Evolutionary conservation across 2,113 vertebrate species (phyloP).

Genomic region (Cygnus buccinator): DNA sequence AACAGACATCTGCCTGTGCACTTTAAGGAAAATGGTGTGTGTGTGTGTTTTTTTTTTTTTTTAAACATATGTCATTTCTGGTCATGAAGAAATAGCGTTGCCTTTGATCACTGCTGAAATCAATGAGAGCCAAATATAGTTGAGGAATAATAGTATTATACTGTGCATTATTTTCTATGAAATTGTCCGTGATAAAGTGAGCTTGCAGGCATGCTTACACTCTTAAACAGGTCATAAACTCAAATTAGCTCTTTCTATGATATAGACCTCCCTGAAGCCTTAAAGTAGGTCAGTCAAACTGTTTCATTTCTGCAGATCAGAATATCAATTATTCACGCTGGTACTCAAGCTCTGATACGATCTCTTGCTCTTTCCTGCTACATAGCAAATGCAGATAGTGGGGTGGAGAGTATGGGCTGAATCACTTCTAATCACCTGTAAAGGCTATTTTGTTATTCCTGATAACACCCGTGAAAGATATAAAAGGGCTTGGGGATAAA

Average conservation of each 20-base stretch:
- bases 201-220: not conserved
- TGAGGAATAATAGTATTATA: not conserved
- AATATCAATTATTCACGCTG: not conserved
- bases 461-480: not conserved
- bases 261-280: not conserved
- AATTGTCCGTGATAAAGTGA: not conserved
- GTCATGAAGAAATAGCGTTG: not conserved
- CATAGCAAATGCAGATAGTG: not conserved
- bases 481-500: not conserved
- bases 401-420: not conserved
- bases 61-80: not conserved
- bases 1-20: not conserved
- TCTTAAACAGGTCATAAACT: not conserved
- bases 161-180: not conserved
- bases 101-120: not conserved
- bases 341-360: rapidly evolving
- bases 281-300: not conserved
- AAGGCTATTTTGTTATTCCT: not conserved
- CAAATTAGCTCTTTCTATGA: not conserved
- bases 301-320: not conserved
- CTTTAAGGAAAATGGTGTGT: not conserved
- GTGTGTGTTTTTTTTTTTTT: not conserved
- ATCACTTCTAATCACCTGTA: not conserved
- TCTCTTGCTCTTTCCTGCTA: not conserved
- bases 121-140: not conserved